A percentile compares a stretch with the other conserved stretches of the same genome.
Conservation (phyloP, 2,797 vertebrate species). For the Myotis myotis region DNA sequence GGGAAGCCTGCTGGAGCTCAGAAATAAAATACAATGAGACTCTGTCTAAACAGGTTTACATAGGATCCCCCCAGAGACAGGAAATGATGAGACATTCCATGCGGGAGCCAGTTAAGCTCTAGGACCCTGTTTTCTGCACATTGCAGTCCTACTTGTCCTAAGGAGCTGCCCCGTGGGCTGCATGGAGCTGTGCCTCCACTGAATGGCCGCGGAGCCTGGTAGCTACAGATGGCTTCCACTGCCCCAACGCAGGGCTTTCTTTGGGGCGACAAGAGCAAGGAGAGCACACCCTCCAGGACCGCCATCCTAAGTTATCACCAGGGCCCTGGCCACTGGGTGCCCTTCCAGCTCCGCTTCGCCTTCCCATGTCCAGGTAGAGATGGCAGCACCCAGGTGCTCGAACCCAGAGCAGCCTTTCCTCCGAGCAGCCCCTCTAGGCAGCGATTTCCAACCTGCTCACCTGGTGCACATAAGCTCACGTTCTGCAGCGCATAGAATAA, state of each 20-base stretch:
- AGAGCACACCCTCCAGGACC: neutral
- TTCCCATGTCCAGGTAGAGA: neutral
- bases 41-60: constrained; percentile 52
- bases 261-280: neutral
- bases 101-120: constrained; percentile 32
- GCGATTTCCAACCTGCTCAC: neutral
- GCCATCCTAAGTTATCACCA: neutral
- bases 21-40: constrained; percentile 66
- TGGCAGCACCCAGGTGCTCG: neutral
- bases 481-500: neutral
- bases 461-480: neutral
- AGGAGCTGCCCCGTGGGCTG: neutral
- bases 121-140: constrained; percentile 42
- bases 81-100: constrained; percentile 59
- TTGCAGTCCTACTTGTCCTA: constrained; percentile 57
- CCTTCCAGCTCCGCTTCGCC: neutral
- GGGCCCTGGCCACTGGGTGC: rapidly evolving
- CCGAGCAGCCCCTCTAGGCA: neutral
- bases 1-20: constrained; percentile 14
- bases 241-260: neutral
- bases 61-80: constrained; percentile 42
- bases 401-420: neutral
- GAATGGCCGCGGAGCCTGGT: neutral
- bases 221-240: neutral
- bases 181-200: neutral